Base-by-base conservation (phyloP, 37 sponge, comb jelly and placozoan species). In the Amphimedon queenslandica region DNA sequence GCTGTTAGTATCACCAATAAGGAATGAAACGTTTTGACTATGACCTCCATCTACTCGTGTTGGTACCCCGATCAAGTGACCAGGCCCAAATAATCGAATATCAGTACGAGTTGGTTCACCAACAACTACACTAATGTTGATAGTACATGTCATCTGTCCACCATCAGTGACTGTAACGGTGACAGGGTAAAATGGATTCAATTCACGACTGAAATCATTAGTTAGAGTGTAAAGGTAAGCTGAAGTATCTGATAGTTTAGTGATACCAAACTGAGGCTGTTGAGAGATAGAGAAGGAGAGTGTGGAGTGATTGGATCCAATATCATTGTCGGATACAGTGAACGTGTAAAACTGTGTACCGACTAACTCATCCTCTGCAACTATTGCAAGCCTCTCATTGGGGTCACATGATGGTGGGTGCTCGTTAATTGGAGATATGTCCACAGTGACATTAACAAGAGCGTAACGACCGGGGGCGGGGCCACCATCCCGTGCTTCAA, bases 381-480 rank as follows among this genome's bases (percentile, higher is more conserved):
- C 58, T 18, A 79, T 20, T 27, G 80, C 74, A 67, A 55, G 37
- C 2, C 61, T 40, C 4, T 63, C n/a, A 20, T 13, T 64, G 0
- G 79, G 86, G 31, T 47, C 30, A 51, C 89, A 92, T 25, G 57
- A 51, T 2, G 93, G 93, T 8, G 75, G 21, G 55, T 92, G 87
- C 68, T 92, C 93, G 57, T 92, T 92, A 21, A 88, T 67, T 0
- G 89, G 80, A 18, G 30, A 72, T 18, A 92, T 64, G 16, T 58
- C 37, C 13, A 92, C 34, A 2, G 74, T 60, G 37, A 92, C 88
- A 42, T 66, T 72, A 4, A 77, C 31, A 58, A 34, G 72, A 58
- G 66, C 73, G 21, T 61, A 25, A 4, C 68, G 64, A 33, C 64
- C 29, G 24, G 61, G 65, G 18, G 29, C 40, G n/a, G n/a, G n/a